Evolutionary conservation across 1,140 invertebrate species (phyloP).

Genomic region (Magallana ariakensis): DNA sequence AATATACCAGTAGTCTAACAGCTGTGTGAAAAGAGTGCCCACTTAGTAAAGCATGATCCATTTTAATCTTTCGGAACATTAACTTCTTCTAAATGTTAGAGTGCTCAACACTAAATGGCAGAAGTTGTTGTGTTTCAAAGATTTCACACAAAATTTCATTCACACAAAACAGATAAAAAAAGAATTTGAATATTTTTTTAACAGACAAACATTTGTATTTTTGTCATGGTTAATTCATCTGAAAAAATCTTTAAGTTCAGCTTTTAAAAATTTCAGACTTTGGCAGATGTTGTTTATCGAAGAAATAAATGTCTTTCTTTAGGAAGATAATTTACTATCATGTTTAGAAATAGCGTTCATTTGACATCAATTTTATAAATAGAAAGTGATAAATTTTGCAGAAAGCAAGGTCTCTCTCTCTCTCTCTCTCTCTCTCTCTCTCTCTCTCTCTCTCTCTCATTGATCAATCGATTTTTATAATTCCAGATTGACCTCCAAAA

Average conservation of each 20-base stretch:
- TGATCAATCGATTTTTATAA: background rate
- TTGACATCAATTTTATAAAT: conserved; percentile 30
- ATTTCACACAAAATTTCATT: background rate
- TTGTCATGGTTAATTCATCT: background rate
- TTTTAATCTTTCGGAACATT: background rate
- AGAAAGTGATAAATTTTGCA: background rate
- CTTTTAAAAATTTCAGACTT: background rate
- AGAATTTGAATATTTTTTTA: too few relatives aligned
- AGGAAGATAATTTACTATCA: background rate
- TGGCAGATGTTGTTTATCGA: background rate
- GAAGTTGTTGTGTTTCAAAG: background rate
- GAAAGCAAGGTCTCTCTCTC: background rate
- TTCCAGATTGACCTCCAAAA: conserved; percentile 47
- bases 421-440: background rate
- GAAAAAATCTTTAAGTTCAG: conserved; percentile 11
- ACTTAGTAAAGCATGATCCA: background rate
- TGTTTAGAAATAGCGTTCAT: background rate
- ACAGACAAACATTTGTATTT: background rate
- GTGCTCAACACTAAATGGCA: background rate
- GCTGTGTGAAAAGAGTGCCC: background rate
- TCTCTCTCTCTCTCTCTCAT: background rate
- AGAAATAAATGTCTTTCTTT: conserved; percentile 10
- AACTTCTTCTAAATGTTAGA: background rate
- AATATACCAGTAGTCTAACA: background rate
- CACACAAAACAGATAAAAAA: background rate